Evolutionary conservation across 2,888 invertebrate genomes (phyloP).

Genomic region (Cancer borealis): DNA sequence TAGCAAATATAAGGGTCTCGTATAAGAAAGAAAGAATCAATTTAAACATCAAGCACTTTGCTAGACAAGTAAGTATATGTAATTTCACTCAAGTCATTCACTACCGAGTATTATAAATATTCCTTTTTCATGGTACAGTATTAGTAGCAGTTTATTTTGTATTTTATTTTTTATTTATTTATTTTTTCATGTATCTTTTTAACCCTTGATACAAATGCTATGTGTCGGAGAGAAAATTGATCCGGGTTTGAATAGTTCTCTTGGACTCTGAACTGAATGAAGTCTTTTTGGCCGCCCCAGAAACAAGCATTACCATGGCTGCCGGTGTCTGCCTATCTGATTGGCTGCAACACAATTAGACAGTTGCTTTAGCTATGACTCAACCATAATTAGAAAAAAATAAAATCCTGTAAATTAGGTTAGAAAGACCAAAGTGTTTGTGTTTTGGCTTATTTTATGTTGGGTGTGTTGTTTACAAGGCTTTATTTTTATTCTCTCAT

Average conservation of each 20-base stretch:
- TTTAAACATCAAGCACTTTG: no score
- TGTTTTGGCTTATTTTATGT: neutral
- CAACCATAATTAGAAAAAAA: neutral
- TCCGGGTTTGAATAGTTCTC: neutral
- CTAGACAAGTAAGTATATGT: no score
- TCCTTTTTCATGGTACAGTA: neutral
- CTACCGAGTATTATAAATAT: no score
- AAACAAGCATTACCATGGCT: neutral
- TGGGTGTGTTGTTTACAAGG: neutral
- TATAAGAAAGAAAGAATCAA: no score
- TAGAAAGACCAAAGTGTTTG: slow-evolving; percentile 21
- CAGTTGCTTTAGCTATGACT: neutral
- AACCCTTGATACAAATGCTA: neutral
- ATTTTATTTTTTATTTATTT: neutral
- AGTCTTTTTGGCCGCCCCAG: neutral
- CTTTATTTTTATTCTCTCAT: neutral
- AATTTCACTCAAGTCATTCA: no score
- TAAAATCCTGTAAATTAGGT: neutral
- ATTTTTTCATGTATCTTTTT: no score
- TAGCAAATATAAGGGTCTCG: no score
- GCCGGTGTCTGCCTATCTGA: neutral
- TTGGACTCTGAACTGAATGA: neutral
- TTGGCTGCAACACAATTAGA: slow-evolving; percentile 32
- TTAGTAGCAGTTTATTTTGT: neutral
- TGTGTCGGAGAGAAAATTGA: neutral